These are phyloP conservation scores for Propithecus perrieri DNA, from an alignment of 2,797 vertebrate species.

Conservation along the genomic window DNA sequence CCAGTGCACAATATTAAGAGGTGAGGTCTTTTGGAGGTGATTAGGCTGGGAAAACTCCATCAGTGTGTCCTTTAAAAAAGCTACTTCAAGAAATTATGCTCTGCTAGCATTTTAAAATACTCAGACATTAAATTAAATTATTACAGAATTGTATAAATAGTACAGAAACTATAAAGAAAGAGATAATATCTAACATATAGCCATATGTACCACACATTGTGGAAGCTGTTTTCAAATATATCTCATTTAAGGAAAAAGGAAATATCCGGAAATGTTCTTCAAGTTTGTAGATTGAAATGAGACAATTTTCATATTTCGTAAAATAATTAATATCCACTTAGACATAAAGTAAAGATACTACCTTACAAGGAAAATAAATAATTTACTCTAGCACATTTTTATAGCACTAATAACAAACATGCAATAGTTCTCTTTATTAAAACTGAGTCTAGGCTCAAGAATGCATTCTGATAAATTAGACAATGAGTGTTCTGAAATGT, in stretches of 20 bases:
- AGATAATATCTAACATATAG: not conserved
- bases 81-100: not conserved
- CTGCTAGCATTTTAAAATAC: not conserved
- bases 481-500: not conserved
- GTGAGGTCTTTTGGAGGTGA: not conserved
- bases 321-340: not conserved
- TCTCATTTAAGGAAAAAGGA: not conserved
- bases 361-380: not conserved
- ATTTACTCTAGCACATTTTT: not conserved
- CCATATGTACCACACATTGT: not conserved
- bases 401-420: not conserved
- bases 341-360: not conserved
- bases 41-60: not conserved
- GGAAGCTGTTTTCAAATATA: not conserved
- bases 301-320: not conserved
- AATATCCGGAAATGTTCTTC: not conserved
- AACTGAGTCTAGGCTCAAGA: not conserved
- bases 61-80: not conserved
- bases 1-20: not conserved
- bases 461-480: not conserved
- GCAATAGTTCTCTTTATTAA: not conserved
- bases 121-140: conserved; percentile 1
- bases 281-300: not conserved
- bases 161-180: not conserved
- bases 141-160: not conserved